Conservation (phyloP, 2,113 vertebrate species). For the Podilymbus podiceps region DNA sequence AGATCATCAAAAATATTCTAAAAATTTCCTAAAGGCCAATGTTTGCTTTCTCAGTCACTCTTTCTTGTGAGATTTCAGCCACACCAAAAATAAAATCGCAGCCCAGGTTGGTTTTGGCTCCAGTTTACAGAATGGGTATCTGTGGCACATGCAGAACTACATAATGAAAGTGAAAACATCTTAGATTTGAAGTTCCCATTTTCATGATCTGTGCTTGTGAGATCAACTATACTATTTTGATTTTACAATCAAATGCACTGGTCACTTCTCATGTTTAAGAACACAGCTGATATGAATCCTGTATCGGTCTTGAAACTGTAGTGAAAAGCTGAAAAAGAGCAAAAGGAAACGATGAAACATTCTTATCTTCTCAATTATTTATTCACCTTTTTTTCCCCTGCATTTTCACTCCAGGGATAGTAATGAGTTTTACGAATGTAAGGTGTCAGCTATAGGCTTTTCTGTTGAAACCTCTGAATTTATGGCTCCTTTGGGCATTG, state of each 20-base stretch:
- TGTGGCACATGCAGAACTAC: not conserved
- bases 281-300: conserved; percentile 42
- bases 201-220: not conserved
- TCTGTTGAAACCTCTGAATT: conserved; percentile 70
- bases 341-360: conserved; percentile 58
- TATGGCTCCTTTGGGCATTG: conserved; percentile 67
- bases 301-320: conserved; percentile 43
- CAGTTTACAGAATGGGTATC: not conserved
- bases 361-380: conserved; percentile 74
- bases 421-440: conserved; percentile 75
- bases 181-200: not conserved
- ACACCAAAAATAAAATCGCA: not conserved
- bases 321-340: conserved; percentile 41
- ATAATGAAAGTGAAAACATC: not conserved
- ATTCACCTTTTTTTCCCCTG: conserved; percentile 37
- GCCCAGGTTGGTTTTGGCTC: not conserved
- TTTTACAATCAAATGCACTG: not conserved
- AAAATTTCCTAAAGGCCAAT: not conserved
- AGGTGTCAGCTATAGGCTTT: conserved; percentile 69
- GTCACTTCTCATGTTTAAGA: conserved; percentile 7
- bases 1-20: not conserved
- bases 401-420: conserved; percentile 61
- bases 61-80: not conserved
- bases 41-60: not conserved
- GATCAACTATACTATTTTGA: not conserved